Evolutionary conservation across 2,888 invertebrate genomes (phyloP).

Genomic region (Pelosia muscerda): DNA sequence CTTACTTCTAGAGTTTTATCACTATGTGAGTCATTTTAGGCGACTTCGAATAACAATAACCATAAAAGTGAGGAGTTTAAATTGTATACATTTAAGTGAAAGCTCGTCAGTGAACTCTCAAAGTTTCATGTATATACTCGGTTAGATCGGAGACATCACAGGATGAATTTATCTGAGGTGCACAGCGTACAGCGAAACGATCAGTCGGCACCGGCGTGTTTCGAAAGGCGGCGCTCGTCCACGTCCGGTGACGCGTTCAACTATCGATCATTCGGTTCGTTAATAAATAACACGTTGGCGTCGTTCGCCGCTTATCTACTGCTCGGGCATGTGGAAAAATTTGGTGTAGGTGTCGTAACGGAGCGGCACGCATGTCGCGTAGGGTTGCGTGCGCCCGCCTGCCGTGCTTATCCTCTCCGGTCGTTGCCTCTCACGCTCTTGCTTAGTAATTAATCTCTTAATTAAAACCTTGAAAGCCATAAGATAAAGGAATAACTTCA

Average conservation of each 20-base stretch:
- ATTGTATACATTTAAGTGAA: conserved; percentile 41
- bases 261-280: conserved; percentile 88
- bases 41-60: conserved; percentile 17
- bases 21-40: conserved; percentile 12
- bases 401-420: conserved; percentile 73
- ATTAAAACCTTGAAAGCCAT: conserved; percentile 66
- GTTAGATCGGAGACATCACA: conserved; percentile 66
- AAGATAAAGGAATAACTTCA: conserved; percentile 33
- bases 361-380: conserved; percentile 82
- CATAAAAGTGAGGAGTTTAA: conserved; percentile 22
- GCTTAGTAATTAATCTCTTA: conserved; percentile 76
- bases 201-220: conserved; percentile 72
- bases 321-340: conserved; percentile 86
- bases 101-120: conserved; percentile 44
- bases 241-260: conserved; percentile 85
- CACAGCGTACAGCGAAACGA: conserved; percentile 60
- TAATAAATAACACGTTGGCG: conserved; percentile 86
- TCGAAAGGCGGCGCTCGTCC: conserved; percentile 81
- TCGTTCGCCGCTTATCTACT: conserved; percentile 84
- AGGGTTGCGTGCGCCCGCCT: conserved; percentile 78
- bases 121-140: conserved; percentile 58
- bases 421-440: conserved; percentile 69
- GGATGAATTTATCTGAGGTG: conserved; percentile 68
- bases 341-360: conserved; percentile 87
- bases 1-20: conserved; percentile 15